A percentile compares a stretch with the other conserved stretches of the same genome.
Evolutionary conservation across 2,797 vertebrate genomes (phyloP).

Genomic region (Geotrypetes seraphini): DNA sequence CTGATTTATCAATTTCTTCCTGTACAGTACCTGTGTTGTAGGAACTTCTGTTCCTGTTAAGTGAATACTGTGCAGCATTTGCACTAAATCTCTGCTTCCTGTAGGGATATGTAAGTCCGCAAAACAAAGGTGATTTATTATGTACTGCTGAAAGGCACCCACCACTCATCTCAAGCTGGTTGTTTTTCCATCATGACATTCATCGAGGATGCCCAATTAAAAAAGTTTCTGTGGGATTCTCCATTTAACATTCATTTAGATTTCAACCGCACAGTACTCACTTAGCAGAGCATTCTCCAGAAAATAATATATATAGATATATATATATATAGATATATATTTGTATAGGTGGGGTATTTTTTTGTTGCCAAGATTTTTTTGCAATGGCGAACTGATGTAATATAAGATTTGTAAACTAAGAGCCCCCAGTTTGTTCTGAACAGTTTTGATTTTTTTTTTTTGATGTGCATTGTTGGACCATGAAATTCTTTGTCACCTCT

Average conservation of each 20-base stretch:
- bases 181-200: too few species aligned
- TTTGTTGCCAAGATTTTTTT: slow-evolving; percentile 15
- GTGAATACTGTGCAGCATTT: slow-evolving; percentile 5
- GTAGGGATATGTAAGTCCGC: too few species aligned
- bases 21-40: neutral
- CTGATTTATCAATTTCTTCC: neutral
- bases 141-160: too few species aligned
- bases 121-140: too few species aligned
- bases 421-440: too few species aligned
- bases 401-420: slow-evolving; percentile 19
- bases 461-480: too few species aligned
- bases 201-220: too few species aligned
- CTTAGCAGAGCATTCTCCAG: neutral
- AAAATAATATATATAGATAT: neutral
- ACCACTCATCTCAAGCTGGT: too few species aligned
- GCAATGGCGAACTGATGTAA: slow-evolving; percentile 8
- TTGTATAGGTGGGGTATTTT: slow-evolving; percentile 11
- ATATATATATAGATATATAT: neutral
- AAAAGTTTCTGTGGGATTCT: too few species aligned
- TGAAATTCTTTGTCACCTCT: too few species aligned
- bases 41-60: neutral
- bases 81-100: too few species aligned
- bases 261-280: neutral
- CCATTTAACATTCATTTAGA: neutral
- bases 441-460: too few species aligned